Evolutionary conservation across 2,888 invertebrate genomes (phyloP).

Genomic region (Clistopyga incitator): DNA sequence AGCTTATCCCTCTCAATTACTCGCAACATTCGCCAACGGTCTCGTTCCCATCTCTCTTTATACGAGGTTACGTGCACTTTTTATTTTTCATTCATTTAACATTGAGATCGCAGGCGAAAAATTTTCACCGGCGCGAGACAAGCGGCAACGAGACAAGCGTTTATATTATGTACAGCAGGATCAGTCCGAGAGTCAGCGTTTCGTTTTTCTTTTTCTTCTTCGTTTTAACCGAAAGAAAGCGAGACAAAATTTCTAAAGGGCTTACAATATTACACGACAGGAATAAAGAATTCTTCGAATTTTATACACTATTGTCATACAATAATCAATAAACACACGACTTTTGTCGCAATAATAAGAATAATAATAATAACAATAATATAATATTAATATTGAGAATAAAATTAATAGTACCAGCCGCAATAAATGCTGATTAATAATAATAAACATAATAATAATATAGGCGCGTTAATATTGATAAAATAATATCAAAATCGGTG

Average conservation of each 20-base stretch:
- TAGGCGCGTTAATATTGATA: conserved; percentile 53
- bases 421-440: conserved; percentile 62
- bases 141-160: conserved; percentile 76
- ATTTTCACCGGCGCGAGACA: conserved; percentile 72
- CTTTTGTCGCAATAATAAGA: conserved; percentile 68
- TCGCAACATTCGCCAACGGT: conserved; percentile 17
- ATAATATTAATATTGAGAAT: conserved; percentile 68
- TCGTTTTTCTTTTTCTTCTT: conserved; percentile 64
- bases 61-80: conserved; percentile 24
- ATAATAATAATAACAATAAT: conserved; percentile 63
- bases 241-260: conserved; percentile 54
- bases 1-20: conserved; percentile 24
- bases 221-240: conserved; percentile 76
- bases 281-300: conserved; percentile 60
- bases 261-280: conserved; percentile 80
- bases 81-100: conserved; percentile 37
- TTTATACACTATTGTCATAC: conserved; percentile 76
- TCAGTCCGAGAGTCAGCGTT: conserved; percentile 73
- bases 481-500: conserved; percentile 67
- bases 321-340: conserved; percentile 73
- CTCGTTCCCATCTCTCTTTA: conserved; percentile 1
- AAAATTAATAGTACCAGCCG: conserved; percentile 57
- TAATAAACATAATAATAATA: conserved; percentile 61
- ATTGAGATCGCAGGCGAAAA: conserved; percentile 50
- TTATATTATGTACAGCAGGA: conserved; percentile 78